Conservation (phyloP, 2,888 invertebrate species). For the Cynaeus angustus region DNA sequence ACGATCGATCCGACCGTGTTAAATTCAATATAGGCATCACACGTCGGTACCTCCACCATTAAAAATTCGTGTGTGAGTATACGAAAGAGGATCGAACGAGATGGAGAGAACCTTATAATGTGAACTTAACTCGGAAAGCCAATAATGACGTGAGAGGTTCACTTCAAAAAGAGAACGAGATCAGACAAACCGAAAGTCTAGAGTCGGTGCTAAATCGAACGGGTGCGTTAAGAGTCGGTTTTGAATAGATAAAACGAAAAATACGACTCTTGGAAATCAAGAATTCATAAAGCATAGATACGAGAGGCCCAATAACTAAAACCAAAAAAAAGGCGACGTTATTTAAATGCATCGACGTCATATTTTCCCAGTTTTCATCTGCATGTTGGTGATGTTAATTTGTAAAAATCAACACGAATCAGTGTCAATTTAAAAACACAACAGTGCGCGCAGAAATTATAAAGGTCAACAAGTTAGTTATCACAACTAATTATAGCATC, state of each 20-base stretch:
- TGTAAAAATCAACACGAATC: too few species aligned
- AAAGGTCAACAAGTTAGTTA: too few species aligned
- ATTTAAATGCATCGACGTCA: too few species aligned
- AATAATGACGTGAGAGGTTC: slow-evolving; percentile 52
- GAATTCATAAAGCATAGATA: neutral
- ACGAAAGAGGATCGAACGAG: slow-evolving; percentile 50
- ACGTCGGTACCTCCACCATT: slow-evolving; percentile 49
- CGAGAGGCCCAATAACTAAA: neutral
- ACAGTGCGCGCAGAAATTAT: too few species aligned
- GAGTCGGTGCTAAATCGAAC: slow-evolving; percentile 43
- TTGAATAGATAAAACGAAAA: slow-evolving; percentile 26
- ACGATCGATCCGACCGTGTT: slow-evolving; percentile 46
- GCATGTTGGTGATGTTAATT: too few species aligned
- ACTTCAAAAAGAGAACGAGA: slow-evolving; percentile 45
- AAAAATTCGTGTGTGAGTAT: slow-evolving; percentile 50
- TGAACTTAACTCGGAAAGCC: slow-evolving; percentile 54
- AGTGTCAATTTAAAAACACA: too few species aligned
- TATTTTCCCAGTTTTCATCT: too few species aligned
- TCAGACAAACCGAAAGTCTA: slow-evolving; percentile 26
- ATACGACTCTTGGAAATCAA: slow-evolving; percentile 4
- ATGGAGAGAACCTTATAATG: slow-evolving; percentile 49
- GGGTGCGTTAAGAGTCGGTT: slow-evolving; percentile 20
- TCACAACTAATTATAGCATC: too few species aligned
- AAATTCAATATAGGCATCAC: slow-evolving; percentile 49
- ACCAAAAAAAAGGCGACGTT: too few species aligned